phyloP scores from a whole-genome alignment of 2,888 invertebrate species.

The Leptothorax acervorum region DNA sequence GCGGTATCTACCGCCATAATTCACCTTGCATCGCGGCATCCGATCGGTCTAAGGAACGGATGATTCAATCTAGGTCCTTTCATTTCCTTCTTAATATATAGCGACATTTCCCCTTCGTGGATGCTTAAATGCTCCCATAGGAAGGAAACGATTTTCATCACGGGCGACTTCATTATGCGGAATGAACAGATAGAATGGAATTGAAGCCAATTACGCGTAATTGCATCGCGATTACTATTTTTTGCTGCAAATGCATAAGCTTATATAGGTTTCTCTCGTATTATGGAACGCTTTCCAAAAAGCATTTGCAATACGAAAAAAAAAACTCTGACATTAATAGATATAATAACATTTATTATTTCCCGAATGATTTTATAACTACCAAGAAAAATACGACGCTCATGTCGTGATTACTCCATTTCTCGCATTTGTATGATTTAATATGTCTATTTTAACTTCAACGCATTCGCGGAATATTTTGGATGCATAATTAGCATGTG shows the following conservation, averaged over 20 bases:
- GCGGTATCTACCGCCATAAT: conserved; percentile 26
- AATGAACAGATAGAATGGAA: conserved; percentile 42
- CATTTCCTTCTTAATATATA: conserved; percentile 62
- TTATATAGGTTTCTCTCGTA: background rate
- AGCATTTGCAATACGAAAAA: background rate
- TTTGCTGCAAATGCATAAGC: conserved; percentile 16
- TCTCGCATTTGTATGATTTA: background rate
- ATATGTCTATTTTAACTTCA: background rate
- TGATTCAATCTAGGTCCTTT: conserved; percentile 50
- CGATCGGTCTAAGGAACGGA: conserved; percentile 44
- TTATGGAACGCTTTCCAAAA: background rate
- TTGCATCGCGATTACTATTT: conserved; percentile 35
- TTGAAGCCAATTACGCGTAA: conserved; percentile 32
- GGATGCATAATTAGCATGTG: background rate
- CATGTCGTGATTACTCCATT: background rate
- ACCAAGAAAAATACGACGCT: background rate
- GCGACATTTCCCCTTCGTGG: conserved; percentile 39
- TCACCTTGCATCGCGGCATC: conserved; percentile 27
- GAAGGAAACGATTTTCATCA: conserved; percentile 54
- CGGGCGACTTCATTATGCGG: conserved; percentile 57
- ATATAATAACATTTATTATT: background rate
- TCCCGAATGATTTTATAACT: background rate
- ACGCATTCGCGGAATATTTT: background rate
- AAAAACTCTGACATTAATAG: background rate
- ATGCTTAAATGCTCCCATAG: conserved; percentile 54